Conservation (phyloP, 2,888 invertebrate genomes). For the Xestoiulus laeticollis region DNA sequence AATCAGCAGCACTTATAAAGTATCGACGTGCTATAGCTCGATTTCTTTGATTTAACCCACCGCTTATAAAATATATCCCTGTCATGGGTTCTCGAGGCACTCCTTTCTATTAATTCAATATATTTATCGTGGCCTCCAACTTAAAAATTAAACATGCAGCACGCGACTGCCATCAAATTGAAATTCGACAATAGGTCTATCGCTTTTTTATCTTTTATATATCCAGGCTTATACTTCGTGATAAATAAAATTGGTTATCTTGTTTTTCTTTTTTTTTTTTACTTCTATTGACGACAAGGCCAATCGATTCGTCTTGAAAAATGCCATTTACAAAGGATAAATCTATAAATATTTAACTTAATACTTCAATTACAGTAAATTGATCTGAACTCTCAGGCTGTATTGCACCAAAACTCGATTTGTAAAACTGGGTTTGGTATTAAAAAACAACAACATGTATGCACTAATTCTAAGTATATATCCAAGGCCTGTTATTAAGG, state of each 20-base stretch:
- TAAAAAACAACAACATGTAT: too few species aligned
- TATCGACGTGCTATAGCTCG: background rate
- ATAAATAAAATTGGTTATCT: slow-evolving; percentile 23
- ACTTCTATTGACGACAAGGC: background rate
- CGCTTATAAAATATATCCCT: background rate
- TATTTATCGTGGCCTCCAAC: background rate
- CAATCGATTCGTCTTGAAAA: slow-evolving; percentile 1
- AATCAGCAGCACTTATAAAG: background rate
- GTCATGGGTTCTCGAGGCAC: slow-evolving; percentile 13
- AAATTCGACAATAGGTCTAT: slow-evolving; percentile 18
- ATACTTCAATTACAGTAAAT: background rate
- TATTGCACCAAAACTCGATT: too few species aligned
- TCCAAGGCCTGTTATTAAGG: too few species aligned
- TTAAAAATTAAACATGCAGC: slow-evolving; percentile 20
- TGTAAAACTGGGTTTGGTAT: too few species aligned
- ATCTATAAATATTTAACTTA: background rate
- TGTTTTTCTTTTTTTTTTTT: background rate
- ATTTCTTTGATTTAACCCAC: background rate
- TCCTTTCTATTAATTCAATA: background rate
- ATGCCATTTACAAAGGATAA: background rate
- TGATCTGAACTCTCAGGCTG: too few species aligned
- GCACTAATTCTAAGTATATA: too few species aligned
- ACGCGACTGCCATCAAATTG: slow-evolving; percentile 41
- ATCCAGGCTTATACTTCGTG: slow-evolving; percentile 24
- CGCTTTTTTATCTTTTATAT: background rate